These are phyloP conservation scores for Dufourea novaeangliae DNA, from an alignment of 1,140 invertebrate species.

Conservation along the genomic window DNA sequence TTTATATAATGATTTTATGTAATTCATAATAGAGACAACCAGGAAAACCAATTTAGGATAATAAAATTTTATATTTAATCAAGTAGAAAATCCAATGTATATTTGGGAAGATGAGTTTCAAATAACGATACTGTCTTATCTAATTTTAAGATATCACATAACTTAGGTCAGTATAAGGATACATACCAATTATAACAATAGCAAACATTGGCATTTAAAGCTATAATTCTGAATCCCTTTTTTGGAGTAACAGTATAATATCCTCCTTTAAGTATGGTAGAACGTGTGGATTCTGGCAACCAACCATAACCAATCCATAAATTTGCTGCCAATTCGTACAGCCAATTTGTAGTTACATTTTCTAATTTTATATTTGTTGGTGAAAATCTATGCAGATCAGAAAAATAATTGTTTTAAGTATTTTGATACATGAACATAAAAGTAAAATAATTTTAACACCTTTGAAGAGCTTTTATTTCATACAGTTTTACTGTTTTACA, in stretches of 20 bases:
- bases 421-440: neutral
- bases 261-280: conserved; percentile 85
- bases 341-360: conserved; percentile 85
- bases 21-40: no score
- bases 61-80: conserved; percentile 12
- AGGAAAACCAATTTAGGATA: neutral
- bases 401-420: neutral
- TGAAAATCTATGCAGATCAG: conserved; percentile 81
- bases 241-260: conserved; percentile 86
- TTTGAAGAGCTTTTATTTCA: no score
- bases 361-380: conserved; percentile 79
- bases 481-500: no score
- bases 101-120: no score
- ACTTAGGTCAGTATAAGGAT: no score
- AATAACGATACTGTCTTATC: no score
- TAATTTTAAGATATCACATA: no score
- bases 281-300: conserved; percentile 84
- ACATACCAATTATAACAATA: conserved; percentile 88
- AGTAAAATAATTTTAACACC: no score
- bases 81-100: neutral
- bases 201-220: conserved; percentile 88
- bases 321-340: conserved; percentile 85
- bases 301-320: conserved; percentile 84
- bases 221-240: conserved; percentile 87
- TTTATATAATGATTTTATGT: neutral